Conservation (phyloP, 2,797 vertebrate species). For the Vultur gryphus region DNA sequence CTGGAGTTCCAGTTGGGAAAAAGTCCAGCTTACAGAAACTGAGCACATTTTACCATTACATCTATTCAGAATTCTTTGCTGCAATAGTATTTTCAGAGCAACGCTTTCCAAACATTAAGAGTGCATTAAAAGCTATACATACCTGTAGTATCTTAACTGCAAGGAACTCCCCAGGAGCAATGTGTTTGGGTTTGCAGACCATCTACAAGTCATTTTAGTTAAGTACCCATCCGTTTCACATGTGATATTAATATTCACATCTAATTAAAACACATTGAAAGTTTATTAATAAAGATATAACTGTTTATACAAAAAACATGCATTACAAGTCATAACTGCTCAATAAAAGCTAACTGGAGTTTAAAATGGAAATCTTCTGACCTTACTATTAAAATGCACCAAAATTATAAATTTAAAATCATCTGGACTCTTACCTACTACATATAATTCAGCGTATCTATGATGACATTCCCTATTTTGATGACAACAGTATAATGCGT, state of each 20-base stretch:
- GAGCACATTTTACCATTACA: neutral
- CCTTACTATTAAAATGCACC: neutral
- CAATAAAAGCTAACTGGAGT: neutral
- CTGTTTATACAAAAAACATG: neutral
- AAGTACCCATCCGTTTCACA: slow-evolving; percentile 86
- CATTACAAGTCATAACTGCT: neutral
- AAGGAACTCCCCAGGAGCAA: slow-evolving; percentile 64
- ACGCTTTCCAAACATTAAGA: neutral
- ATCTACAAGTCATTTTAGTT: slow-evolving; percentile 88
- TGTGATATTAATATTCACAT: slow-evolving; percentile 77
- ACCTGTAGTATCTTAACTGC: slow-evolving; percentile 75
- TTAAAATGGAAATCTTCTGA: neutral
- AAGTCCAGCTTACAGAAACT: neutral
- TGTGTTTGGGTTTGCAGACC: slow-evolving; percentile 72
- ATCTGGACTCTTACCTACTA: slow-evolving; percentile 80
- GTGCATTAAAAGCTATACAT: neutral
- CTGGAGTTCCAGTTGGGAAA: neutral
- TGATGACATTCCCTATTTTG: slow-evolving; percentile 72
- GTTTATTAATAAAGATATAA: slow-evolving; percentile 29
- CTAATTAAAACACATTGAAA: slow-evolving; percentile 71
- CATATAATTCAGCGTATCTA: slow-evolving; percentile 86
- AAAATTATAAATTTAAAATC: neutral
- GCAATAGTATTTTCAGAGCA: neutral
- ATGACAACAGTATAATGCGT: slow-evolving; percentile 84
- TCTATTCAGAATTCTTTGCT: neutral